Conservation (phyloP, 2,797 vertebrate genomes). For the Denticeps clupeoides region DNA sequence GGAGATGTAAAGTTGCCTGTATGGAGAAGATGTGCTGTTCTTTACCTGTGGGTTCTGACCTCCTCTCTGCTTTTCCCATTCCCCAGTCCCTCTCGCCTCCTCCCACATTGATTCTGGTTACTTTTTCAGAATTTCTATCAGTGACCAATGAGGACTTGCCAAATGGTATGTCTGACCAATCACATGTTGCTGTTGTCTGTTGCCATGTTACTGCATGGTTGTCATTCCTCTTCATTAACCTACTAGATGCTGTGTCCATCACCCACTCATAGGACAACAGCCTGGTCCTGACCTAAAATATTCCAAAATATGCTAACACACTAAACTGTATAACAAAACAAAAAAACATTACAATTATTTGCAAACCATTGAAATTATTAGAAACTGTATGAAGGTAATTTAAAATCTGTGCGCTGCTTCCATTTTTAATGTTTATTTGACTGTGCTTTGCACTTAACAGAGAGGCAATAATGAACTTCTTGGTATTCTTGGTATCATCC, state of each 20-base stretch:
- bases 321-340: too few species aligned
- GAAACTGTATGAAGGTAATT: too few species aligned
- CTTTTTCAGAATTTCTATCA: constrained; percentile 98
- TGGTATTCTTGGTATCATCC: too few species aligned
- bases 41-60: neutral
- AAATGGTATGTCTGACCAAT: constrained; percentile 77
- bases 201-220: constrained; percentile 48
- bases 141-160: constrained; percentile 93
- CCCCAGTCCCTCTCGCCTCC: neutral
- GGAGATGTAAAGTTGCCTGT: neutral
- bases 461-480: too few species aligned
- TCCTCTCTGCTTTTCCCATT: constrained; percentile 1
- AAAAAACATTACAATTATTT: neutral
- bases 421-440: too few species aligned
- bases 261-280: neutral
- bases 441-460: too few species aligned
- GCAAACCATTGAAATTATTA: neutral
- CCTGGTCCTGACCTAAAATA: too few species aligned
- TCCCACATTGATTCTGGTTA: constrained; percentile 81
- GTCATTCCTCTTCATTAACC: constrained; percentile 5
- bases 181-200: constrained; percentile 26
- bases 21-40: neutral
- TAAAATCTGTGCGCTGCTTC: too few species aligned
- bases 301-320: too few species aligned
- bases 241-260: neutral